Base-by-base conservation (phyloP, 2,797 vertebrate species). In the Rhyacichthys aspro region DNA sequence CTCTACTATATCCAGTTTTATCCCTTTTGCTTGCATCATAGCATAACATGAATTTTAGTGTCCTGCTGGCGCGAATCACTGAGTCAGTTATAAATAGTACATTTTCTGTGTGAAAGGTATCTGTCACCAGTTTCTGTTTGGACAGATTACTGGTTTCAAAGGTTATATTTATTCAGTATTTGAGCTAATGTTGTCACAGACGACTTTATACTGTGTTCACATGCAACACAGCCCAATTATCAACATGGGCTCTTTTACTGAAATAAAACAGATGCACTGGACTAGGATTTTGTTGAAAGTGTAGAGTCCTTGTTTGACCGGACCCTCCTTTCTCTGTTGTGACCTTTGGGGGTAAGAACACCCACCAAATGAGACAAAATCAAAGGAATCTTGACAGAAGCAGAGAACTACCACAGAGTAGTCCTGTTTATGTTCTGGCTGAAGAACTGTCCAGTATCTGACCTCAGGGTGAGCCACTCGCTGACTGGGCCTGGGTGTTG, bases 291-390 rank as follows among this genome's bases (percentile, higher is more conserved):
- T 14, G 8, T 9, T 7, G 17, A 59, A 43, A 86, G 79, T 79
- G 69, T 64, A n/a, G 65, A 38, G 45, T 28, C 59, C 52, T 86
- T 88, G 80, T 89, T 85, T 45, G 15, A 57, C 23, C 1, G 9
- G 52, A 34, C 65, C 44, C 36, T 76, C 60, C 54, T 67, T 43
- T 23, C 43, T 69, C 34, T 47, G 58, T 32, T 46, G 46, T 72
- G 74, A 80, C 77, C 77, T 76, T 59, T 17, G 0, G 45, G 10
- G 71, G 61, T 68, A 73, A 78, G 59, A 84, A 84, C 88, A 78
- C 86, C 81, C 85, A 86, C 75, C 0, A 41, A 81, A 47, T 50
- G 48, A 9, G 2, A 17, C 76, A 82, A 28, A 87, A 87, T 85
- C 77, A 78, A 17, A 74, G 44, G 11, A 2, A 49, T 11, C 46